Evolutionary conservation across 2,113 vertebrate genomes (phyloP), one percentile per base, ranked within the genome.

Genomic region (Symphodus melops): DNA sequence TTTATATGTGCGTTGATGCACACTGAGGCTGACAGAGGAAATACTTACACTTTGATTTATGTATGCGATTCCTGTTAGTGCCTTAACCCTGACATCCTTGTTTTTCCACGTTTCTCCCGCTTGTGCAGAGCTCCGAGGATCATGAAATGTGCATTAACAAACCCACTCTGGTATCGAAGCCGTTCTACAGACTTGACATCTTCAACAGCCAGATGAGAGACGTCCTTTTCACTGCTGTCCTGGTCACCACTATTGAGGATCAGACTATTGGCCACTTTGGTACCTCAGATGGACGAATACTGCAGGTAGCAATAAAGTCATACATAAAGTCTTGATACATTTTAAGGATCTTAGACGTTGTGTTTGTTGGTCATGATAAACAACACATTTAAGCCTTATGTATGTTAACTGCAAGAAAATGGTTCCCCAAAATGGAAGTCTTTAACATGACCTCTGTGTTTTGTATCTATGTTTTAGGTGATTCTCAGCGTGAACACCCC

Each of bases 231-330:
- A 98, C 97, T 0, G 93, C 98, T 5, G 85, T 99, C 64, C 89
- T 97, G 0, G 92, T 98, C 79, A 97, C 94, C 0, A 85, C 84
- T 10, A 86, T 94, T 3, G 91, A 82, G 19, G 74, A 92, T 0
- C 75, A 92, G 78, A 98, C 97, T 0, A 93, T 99, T 75, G 97
- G 95, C 9, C 96, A 98, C 86, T 93, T 99, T 73, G 97, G 97
- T 63, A 98, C 97, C 0, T 91, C 90, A 0, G 93, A 96, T 33
- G 98, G 98, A 37, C 94, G 96, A 5, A 25, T 98, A 25, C 80
- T 98, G 39, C 98, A 99, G 97, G 97, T 99, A 88, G 62, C 10
- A 10, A 36, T 6, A 33, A 53, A 19, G 8, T 20, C 1, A 28
- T 46, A 37, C 12, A n/a, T n/a, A n/a, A n/a, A n/a, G n/a, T n/a